These are phyloP conservation scores for Montifringilla adamsi DNA, from an alignment of 2,113 vertebrate genomes.

Conservation along the genomic window DNA sequence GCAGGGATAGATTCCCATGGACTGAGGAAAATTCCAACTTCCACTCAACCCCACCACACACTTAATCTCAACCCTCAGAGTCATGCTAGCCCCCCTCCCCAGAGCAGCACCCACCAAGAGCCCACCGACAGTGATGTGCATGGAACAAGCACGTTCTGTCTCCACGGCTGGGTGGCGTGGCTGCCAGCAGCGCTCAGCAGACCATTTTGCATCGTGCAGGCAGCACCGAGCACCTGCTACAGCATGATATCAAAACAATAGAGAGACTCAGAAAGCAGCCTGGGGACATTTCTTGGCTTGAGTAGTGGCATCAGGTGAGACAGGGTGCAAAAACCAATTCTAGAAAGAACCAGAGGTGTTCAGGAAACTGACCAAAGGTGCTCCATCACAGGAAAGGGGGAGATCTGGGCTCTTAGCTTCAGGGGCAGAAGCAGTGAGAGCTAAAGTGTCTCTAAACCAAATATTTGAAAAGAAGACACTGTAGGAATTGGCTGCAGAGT, in stretches of 20 bases:
- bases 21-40: background rate
- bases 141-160: accelerated
- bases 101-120: background rate
- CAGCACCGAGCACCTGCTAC: background rate
- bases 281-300: background rate
- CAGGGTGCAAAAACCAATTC: background rate
- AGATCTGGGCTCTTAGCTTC: background rate
- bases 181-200: background rate
- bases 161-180: accelerated
- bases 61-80: background rate
- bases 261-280: background rate
- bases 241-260: background rate
- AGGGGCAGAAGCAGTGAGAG: background rate
- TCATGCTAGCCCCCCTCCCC: background rate
- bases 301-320: background rate
- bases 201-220: background rate
- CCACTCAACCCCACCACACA: background rate
- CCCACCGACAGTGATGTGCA: background rate
- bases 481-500: background rate
- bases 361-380: background rate
- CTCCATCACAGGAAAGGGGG: background rate
- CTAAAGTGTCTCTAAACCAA: background rate
- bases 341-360: background rate
- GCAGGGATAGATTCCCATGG: background rate
- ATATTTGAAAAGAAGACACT: background rate